These are phyloP conservation scores for Xylota segnis DNA, from an alignment of 2,888 invertebrate genomes.

Conservation along the genomic window DNA sequence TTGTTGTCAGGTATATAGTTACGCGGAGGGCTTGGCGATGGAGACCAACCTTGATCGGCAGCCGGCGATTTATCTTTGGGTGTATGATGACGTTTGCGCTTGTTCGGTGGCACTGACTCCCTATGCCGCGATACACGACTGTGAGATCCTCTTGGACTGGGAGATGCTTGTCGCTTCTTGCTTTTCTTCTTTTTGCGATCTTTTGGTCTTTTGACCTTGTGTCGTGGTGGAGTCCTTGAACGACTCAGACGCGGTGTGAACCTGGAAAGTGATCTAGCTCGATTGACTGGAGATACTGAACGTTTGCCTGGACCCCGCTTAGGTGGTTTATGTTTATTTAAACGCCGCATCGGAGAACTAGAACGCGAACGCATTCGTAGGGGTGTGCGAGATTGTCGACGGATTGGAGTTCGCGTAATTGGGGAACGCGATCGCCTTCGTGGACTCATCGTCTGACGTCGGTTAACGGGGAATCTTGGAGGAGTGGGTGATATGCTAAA, in stretches of 20 bases:
- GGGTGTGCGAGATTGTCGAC: slow-evolving; percentile 78
- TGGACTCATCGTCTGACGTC: slow-evolving; percentile 79
- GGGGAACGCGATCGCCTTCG: slow-evolving; percentile 79
- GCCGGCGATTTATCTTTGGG: slow-evolving; percentile 76
- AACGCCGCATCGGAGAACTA: slow-evolving; percentile 61
- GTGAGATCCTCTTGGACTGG: slow-evolving; percentile 79
- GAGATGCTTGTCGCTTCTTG: slow-evolving; percentile 78
- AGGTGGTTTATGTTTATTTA: slow-evolving; percentile 59
- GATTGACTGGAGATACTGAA: slow-evolving; percentile 49
- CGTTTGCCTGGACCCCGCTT: slow-evolving; percentile 57
- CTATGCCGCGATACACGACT: slow-evolving; percentile 79
- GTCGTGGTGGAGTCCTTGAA: slow-evolving; percentile 77
- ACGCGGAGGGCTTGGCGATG: slow-evolving; percentile 86
- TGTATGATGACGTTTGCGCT: slow-evolving; percentile 81
- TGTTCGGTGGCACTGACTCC: slow-evolving; percentile 79
- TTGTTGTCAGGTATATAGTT: slow-evolving; percentile 81
- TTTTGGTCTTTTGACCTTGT: slow-evolving; percentile 78
- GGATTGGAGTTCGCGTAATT: slow-evolving; percentile 74
- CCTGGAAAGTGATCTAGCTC: slow-evolving; percentile 72
- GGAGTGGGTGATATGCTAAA: slow-evolving; percentile 83
- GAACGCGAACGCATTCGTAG: slow-evolving; percentile 82
- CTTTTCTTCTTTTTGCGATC: slow-evolving; percentile 80
- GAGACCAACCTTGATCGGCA: slow-evolving; percentile 85
- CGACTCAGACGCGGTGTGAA: slow-evolving; percentile 83
- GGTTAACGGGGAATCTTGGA: slow-evolving; percentile 66